These are phyloP conservation scores for Eidolon helvum DNA, from an alignment of 2,113 vertebrate genomes.

Conservation along the genomic window DNA sequence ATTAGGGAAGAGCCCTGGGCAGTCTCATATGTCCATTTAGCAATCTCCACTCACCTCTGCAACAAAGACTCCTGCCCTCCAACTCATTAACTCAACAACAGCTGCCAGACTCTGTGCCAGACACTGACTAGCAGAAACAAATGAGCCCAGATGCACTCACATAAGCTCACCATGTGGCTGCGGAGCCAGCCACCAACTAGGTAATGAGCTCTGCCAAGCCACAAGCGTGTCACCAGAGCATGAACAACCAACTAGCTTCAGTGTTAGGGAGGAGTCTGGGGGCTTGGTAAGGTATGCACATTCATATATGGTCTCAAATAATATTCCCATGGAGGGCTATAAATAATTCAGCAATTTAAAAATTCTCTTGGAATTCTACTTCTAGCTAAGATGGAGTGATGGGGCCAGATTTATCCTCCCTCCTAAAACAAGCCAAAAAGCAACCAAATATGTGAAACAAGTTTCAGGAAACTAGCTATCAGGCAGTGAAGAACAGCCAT, in stretches of 20 bases:
- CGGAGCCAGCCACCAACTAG: not conserved
- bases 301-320: not conserved
- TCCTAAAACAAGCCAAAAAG: not conserved
- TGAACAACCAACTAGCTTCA: not conserved
- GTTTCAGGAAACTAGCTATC: not conserved
- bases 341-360: not conserved
- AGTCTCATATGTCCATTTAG: not conserved
- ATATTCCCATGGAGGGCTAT: not conserved
- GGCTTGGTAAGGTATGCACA: not conserved
- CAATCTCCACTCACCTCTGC: not conserved
- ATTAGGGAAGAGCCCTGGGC: not conserved
- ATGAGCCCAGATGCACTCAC: not conserved
- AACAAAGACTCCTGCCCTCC: not conserved
- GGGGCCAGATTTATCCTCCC: not conserved
- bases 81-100: not conserved
- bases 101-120: not conserved
- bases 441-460: not conserved
- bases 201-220: not conserved
- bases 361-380: not conserved
- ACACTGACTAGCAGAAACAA: not conserved
- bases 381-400: not conserved
- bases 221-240: not conserved
- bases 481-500: not conserved
- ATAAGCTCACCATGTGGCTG: not conserved
- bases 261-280: not conserved